phyloP scores from a whole-genome alignment of 1,140 invertebrate species.

The Stegodyphus dumicola region DNA sequence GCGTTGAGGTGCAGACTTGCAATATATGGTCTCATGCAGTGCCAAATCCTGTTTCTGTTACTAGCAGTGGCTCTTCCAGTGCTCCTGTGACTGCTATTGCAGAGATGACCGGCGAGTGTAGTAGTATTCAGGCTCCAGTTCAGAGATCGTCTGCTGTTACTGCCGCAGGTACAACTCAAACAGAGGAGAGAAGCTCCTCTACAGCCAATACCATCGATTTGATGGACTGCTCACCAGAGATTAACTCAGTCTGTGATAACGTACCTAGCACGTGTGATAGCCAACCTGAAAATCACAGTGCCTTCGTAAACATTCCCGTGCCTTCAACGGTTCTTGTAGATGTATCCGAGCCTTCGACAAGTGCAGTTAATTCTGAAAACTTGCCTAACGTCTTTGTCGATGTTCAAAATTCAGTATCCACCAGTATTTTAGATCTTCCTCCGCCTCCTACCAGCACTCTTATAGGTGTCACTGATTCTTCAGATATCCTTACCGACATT shows the following conservation, averaged over 20 bases:
- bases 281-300: not conserved
- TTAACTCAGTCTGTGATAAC: constrained; percentile 36
- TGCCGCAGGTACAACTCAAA: not conserved
- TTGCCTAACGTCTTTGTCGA: not conserved
- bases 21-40: constrained; percentile 6
- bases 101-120: not conserved
- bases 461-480: not conserved
- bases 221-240: constrained; percentile 34
- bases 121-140: not conserved
- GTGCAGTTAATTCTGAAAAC: too few species aligned
- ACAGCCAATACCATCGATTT: constrained; percentile 3
- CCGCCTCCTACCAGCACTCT: too few species aligned
- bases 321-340: not conserved
- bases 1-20: constrained; percentile 48
- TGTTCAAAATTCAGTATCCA: not conserved
- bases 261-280: not conserved
- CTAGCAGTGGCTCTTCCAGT: not conserved
- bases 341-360: not conserved
- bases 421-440: not conserved
- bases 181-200: not conserved
- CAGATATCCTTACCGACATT: not conserved
- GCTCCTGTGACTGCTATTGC: not conserved
- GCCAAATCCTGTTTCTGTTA: not conserved
- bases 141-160: not conserved
- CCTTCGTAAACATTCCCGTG: not conserved